These are phyloP conservation scores for Aspidiotus rigidus DNA, from an alignment of 2,888 invertebrate species.

Conservation along the genomic window DNA sequence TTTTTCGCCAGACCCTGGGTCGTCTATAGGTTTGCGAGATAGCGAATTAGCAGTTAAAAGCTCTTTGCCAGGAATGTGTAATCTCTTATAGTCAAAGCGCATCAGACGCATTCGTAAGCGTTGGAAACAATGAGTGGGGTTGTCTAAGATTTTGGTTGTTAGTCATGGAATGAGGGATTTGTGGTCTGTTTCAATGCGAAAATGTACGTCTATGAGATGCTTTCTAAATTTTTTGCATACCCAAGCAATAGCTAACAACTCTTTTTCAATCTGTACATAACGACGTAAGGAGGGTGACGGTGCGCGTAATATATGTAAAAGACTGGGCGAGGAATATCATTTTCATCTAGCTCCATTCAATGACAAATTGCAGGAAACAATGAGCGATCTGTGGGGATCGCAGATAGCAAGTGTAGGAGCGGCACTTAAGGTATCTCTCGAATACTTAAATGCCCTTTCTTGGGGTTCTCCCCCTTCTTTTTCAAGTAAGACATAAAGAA, in stretches of 20 bases:
- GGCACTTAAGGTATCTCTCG: constrained; percentile 21
- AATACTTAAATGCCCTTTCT: constrained; percentile 27
- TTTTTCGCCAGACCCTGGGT: background rate
- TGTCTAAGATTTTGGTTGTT: background rate
- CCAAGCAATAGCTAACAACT: background rate
- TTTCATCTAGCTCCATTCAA: constrained; percentile 12
- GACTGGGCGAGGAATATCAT: background rate
- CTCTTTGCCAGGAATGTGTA: background rate
- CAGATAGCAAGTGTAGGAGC: constrained; percentile 12
- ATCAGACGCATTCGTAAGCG: background rate
- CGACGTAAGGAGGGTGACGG: background rate
- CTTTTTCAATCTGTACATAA: background rate
- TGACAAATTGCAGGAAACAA: background rate
- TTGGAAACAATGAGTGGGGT: background rate
- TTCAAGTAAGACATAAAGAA: constrained; percentile 28
- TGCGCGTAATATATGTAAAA: background rate
- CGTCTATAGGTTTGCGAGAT: background rate
- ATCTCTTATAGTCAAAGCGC: background rate
- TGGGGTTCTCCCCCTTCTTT: constrained; percentile 28
- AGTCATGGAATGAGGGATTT: background rate
- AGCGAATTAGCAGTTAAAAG: background rate
- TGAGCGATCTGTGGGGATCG: background rate
- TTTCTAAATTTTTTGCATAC: background rate
- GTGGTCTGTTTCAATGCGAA: background rate
- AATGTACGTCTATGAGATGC: background rate